Base-by-base conservation (phyloP, 1,140 invertebrate genomes). In the Drosophila lowei region DNA sequence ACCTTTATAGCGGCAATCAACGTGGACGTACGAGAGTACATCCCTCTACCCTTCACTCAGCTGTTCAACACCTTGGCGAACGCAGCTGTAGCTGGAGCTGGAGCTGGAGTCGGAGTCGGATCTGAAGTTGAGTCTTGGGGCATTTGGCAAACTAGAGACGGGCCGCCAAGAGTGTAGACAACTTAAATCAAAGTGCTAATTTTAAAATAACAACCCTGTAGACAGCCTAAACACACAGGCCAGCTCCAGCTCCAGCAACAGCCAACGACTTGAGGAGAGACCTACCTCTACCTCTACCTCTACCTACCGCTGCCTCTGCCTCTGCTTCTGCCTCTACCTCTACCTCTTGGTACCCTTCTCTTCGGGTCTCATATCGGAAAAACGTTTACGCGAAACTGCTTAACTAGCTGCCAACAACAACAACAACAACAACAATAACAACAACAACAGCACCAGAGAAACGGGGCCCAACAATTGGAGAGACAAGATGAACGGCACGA, bases 171-270 rank as follows among this genome's bases (percentile, higher is more conserved):
- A 88, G 83, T 86, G 83, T 86, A 86, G 83, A 86, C 83, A 86
- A 81, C 83, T 86, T 85, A 85, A 88, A 86, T 86, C 83, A 86
- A 86, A 86, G 83, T 86, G 83, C 83, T 86, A 88, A 86, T 86
- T 86, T 86, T 88, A 86, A 86, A 86, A 85, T 85, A 85, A 85
- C 81, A 85, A 81, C 81, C 81, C 83, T 85, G 80, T 65, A 85
- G 80, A 85, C 80, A 85, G 80, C 80, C 81, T 85, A 85, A 85
- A 85, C 81, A 85, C 77, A 86, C 83, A 85, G 80, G 63, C 80
- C 44, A 41, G 60, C 63, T 62, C 30, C 49, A 59, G 25, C 60
- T 23, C 23, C 23, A 5, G 23, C 23, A 65, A 43, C 59, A 60
- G n/a, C 57, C 3, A 34, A 38, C 34, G 11, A 38, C 4, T 38